A percentile compares a stretch with the other conserved stretches of the same genome.
Conservation (phyloP, 92 coral and sea anemone genomes). For the Epizoanthus scotinus region DNA sequence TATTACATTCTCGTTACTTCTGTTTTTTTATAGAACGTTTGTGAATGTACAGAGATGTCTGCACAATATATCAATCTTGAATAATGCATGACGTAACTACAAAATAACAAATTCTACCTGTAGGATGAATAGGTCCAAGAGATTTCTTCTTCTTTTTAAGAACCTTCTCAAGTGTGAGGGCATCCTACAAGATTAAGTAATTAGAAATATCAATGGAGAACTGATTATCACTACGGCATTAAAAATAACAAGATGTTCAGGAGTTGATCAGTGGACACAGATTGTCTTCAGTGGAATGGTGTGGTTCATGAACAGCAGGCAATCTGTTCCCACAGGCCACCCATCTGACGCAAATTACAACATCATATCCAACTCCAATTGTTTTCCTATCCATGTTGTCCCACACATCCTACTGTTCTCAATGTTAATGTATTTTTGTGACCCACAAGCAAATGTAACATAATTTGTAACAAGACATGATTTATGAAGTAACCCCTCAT, state of each 20-base stretch:
- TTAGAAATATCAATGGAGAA: neutral
- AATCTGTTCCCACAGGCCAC: slow-evolving; percentile 56
- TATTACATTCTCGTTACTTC: too few species aligned
- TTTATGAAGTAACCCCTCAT: too few species aligned
- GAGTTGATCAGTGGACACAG: slow-evolving; percentile 48
- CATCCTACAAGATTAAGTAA: slow-evolving; percentile 63
- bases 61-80: neutral
- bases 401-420: too few species aligned
- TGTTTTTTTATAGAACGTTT: too few species aligned
- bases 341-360: slow-evolving; percentile 58
- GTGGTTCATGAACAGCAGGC: slow-evolving; percentile 59
- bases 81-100: neutral
- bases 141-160: slow-evolving; percentile 88
- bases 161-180: slow-evolving; percentile 90
- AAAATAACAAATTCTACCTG: slow-evolving; percentile 30
- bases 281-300: slow-evolving; percentile 53
- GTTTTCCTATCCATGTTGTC: neutral
- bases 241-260: neutral
- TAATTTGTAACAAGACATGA: too few species aligned
- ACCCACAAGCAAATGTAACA: too few species aligned
- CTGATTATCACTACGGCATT: neutral
- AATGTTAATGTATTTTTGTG: too few species aligned
- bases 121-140: slow-evolving; percentile 82
- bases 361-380: slow-evolving; percentile 8
- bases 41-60: neutral